Base-by-base conservation (phyloP, 1,140 invertebrate genomes). In the Hyphantria cunea region DNA sequence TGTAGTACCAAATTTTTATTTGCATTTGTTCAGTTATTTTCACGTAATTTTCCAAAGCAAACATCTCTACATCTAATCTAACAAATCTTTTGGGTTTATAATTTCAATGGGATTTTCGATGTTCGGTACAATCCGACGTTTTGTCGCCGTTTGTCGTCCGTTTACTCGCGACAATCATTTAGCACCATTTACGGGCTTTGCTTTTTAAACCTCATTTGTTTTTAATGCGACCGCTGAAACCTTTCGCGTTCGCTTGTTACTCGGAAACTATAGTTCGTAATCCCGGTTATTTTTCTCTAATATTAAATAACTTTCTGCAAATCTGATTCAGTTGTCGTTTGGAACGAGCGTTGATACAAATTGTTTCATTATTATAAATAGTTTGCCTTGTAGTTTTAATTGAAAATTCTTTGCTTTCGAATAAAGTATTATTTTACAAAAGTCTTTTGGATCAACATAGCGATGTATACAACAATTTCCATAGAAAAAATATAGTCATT, bases 141-240 rank as follows among this genome's bases (percentile, higher is more conserved):
- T 60, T 15, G 17, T 25, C 17, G 3, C 15, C 32, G 41, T 7
- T 55, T 49, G 52, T 33, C 52, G 59, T 62, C 53, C 80, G 83
- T 78, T 60, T 72, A 80, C 84, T 76, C 78, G 76, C 69, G 53
- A 34, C 64, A 60, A 81, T 74, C 82, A 86, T 88, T 88, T 86
- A 84, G 72, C 82, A 88, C 86, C 86, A 88, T 89, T 86, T 85
- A 78, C 75, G 79, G 75, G 72, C 76, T 76, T 64, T 69, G 72
- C 73, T 84, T 86, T 86, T 89, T 84, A 86, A 84, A 80, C 74
- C 79, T 88, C 84, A 88, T 87, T 78, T 86, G 79, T 80, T 85
- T 88, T 84, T 82, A 84, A 86, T 78, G 74, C 76, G 74, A 65
- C 70, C 73, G 67, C 73, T 80, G 78, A 84, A 86, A 81, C 84